phyloP scores from a whole-genome alignment of 2,888 invertebrate species.

The Chydorus sphaericus region DNA sequence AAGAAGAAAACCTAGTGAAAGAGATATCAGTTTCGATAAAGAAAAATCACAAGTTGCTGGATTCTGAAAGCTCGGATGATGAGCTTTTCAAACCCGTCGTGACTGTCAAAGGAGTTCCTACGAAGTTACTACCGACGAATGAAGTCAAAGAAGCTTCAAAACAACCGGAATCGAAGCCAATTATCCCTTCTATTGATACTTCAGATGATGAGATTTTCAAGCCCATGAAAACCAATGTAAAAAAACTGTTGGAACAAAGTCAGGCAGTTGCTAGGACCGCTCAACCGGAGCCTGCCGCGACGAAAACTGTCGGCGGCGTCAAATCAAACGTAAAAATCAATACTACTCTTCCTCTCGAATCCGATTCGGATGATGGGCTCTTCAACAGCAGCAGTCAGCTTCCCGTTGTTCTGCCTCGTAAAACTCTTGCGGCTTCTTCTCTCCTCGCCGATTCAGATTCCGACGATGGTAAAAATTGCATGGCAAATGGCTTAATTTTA shows the following conservation, averaged over 20 bases:
- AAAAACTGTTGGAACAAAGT: too few species aligned
- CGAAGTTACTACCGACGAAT: too few species aligned
- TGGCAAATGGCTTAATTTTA: background rate
- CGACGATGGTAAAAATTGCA: background rate
- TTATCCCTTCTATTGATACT: too few species aligned
- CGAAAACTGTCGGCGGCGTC: background rate
- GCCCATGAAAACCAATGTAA: background rate
- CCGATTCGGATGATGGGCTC: background rate
- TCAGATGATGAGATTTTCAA: background rate
- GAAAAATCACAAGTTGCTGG: too few species aligned
- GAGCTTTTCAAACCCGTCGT: slow-evolving; percentile 1
- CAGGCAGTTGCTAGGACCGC: background rate
- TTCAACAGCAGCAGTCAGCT: background rate
- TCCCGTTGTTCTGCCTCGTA: background rate
- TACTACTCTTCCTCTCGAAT: background rate
- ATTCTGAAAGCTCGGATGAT: background rate
- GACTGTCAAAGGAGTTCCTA: too few species aligned
- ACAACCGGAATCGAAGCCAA: too few species aligned
- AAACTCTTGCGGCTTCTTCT: background rate
- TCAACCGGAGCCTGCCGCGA: background rate
- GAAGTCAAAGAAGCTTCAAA: too few species aligned
- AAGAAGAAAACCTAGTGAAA: background rate
- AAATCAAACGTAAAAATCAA: background rate
- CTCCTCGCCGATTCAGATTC: background rate
- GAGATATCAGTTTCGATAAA: too few species aligned